phyloP scores from a whole-genome alignment of 2,888 invertebrate genomes.

The Muschampia plurimacula region DNA sequence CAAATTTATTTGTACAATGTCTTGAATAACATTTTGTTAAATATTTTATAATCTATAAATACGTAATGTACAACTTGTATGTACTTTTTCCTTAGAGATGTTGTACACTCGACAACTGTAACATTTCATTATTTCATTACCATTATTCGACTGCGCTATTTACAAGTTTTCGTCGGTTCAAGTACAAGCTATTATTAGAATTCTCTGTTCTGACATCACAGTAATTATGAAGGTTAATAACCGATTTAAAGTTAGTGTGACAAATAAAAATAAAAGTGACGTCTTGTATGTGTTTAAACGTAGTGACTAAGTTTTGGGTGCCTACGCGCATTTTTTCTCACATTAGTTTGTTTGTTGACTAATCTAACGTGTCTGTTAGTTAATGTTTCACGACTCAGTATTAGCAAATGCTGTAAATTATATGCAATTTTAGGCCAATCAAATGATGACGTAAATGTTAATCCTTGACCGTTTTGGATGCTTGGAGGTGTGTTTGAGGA shows the following conservation, averaged over 20 bases:
- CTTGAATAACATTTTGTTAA: no score
- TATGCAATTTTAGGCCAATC: neutral
- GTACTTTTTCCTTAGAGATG: neutral
- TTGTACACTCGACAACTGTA: neutral
- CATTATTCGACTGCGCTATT: slow-evolving; percentile 12
- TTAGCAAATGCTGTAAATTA: neutral
- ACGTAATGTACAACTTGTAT: neutral
- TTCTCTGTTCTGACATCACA: slow-evolving; percentile 33
- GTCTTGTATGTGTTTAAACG: slow-evolving; percentile 8
- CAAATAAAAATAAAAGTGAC: slow-evolving; percentile 48
- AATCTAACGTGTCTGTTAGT: slow-evolving; percentile 45
- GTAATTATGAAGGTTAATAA: slow-evolving; percentile 57
- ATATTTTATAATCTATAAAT: no score
- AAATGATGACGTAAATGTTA: neutral
- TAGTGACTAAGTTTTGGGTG: slow-evolving; percentile 61
- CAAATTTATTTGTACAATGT: no score
- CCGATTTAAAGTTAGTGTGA: slow-evolving; percentile 52
- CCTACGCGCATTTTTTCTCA: slow-evolving; percentile 63
- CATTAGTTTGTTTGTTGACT: slow-evolving; percentile 59
- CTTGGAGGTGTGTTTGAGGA: no score
- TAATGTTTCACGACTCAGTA: neutral
- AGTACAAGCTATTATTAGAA: slow-evolving; percentile 53
- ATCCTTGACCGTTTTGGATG: no score
- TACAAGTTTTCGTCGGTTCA: slow-evolving; percentile 52
- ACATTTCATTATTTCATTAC: neutral